Conservation (phyloP, 2,113 vertebrate genomes). For the Anhinga anhinga region DNA sequence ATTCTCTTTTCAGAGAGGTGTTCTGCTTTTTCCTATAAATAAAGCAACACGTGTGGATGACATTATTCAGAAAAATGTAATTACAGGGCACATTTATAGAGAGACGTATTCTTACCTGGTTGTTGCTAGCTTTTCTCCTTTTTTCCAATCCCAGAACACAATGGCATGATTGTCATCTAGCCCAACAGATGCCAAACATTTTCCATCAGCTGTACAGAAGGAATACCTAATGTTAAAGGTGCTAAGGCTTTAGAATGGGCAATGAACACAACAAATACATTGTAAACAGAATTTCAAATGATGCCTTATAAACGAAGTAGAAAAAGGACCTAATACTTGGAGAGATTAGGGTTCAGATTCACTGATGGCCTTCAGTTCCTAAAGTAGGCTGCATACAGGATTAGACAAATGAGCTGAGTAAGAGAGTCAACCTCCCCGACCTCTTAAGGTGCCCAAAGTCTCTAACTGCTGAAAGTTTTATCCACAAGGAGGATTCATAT, state of each 20-base stretch:
- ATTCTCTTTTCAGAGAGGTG: neutral
- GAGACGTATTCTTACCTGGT: slow-evolving; percentile 79
- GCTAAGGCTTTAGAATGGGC: neutral
- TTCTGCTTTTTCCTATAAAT: neutral
- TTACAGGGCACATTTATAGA: neutral
- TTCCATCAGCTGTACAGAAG: slow-evolving; percentile 87
- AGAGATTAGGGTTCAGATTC: neutral
- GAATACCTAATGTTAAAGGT: slow-evolving; percentile 51
- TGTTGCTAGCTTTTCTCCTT: slow-evolving; percentile 92
- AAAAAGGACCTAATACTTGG: neutral
- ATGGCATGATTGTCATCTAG: slow-evolving; percentile 92
- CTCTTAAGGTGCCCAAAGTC: neutral
- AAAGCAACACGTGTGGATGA: neutral
- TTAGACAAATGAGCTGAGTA: neutral
- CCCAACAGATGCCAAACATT: slow-evolving; percentile 90
- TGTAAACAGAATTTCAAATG: neutral
- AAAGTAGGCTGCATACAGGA: neutral
- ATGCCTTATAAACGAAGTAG: neutral
- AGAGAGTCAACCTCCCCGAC: too few species aligned
- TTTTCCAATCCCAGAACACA: slow-evolving; percentile 98
- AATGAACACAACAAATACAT: neutral
- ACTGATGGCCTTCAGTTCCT: neutral
- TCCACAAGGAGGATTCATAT: neutral
- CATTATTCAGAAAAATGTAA: neutral
- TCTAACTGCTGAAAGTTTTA: neutral